phyloP scores from a whole-genome alignment of 2,113 vertebrate species.

The Mesembrinibis cayennensis region DNA sequence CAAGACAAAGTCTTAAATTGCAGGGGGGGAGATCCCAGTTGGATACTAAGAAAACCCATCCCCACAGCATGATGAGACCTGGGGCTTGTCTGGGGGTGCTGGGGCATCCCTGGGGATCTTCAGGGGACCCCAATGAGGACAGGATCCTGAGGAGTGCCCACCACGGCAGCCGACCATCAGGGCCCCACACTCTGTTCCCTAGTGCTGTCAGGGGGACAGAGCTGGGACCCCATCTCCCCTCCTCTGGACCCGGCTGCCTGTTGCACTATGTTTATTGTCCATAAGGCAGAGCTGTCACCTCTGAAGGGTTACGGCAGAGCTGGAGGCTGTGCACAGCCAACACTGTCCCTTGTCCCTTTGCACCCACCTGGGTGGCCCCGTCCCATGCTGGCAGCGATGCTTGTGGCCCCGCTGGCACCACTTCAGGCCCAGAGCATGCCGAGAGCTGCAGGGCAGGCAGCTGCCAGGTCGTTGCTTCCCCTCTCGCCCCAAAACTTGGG shows the following conservation, averaged over 20 bases:
- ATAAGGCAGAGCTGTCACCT: not conserved
- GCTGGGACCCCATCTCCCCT: not conserved
- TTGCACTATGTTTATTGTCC: slow-evolving; percentile 1
- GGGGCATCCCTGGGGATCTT: not conserved
- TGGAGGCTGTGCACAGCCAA: not conserved
- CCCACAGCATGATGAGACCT: not conserved
- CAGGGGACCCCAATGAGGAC: not conserved
- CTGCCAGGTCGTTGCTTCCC: not conserved
- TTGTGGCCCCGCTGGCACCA: not conserved
- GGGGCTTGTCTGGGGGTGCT: not conserved
- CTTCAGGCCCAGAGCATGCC: not conserved
- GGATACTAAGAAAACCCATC: not conserved
- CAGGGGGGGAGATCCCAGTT: not conserved
- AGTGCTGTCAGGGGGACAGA: not conserved
- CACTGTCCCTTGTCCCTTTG: not conserved
- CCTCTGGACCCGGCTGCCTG: not conserved
- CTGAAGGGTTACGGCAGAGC: not conserved
- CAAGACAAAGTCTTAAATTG: not conserved
- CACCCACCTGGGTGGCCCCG: accelerated
- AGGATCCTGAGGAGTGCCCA: not conserved
- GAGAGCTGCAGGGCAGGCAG: not conserved
- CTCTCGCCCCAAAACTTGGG: accelerated
- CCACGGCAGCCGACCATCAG: not conserved
- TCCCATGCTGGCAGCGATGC: accelerated
- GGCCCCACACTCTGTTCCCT: not conserved